Evolutionary conservation across 2,888 invertebrate genomes (phyloP).

Genomic region (Sesia apiformis): DNA sequence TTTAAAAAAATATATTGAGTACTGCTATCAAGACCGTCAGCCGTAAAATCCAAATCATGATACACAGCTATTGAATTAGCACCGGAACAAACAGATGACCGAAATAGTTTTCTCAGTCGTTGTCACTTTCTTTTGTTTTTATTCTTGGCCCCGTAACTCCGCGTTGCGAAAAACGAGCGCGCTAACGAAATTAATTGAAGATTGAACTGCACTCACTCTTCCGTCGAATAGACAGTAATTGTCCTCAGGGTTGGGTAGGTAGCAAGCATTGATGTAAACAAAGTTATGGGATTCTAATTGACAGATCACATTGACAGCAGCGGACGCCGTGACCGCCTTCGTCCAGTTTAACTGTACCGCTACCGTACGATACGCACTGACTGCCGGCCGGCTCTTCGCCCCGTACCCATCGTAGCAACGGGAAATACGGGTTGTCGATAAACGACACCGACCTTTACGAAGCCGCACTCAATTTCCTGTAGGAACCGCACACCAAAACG

Average conservation of each 20-base stretch:
- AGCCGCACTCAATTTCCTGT: conserved; percentile 44
- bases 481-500: conserved; percentile 30
- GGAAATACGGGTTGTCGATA: conserved; percentile 38
- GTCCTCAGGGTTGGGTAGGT: conserved; percentile 30
- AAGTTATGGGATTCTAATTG: conserved; percentile 57
- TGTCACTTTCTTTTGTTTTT: conserved; percentile 17
- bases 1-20: conserved; percentile 20
- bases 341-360: conserved; percentile 58
- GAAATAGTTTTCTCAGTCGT: conserved; percentile 15
- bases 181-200: background rate
- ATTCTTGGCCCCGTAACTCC: conserved; percentile 21
- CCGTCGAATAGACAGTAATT: conserved; percentile 18
- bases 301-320: conserved; percentile 46
- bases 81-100: conserved; percentile 19
- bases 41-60: conserved; percentile 38
- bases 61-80: conserved; percentile 36
- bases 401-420: conserved; percentile 49
- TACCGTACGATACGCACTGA: conserved; percentile 48
- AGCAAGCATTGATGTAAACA: conserved; percentile 43
- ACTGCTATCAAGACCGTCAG: conserved; percentile 30
- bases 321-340: conserved; percentile 50
- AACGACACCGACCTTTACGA: conserved; percentile 23
- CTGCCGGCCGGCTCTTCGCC: conserved; percentile 19
- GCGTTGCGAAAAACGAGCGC: background rate
- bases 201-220: background rate